Conservation (phyloP, 2,113 vertebrate genomes). For the Acanthisitta chloris region DNA sequence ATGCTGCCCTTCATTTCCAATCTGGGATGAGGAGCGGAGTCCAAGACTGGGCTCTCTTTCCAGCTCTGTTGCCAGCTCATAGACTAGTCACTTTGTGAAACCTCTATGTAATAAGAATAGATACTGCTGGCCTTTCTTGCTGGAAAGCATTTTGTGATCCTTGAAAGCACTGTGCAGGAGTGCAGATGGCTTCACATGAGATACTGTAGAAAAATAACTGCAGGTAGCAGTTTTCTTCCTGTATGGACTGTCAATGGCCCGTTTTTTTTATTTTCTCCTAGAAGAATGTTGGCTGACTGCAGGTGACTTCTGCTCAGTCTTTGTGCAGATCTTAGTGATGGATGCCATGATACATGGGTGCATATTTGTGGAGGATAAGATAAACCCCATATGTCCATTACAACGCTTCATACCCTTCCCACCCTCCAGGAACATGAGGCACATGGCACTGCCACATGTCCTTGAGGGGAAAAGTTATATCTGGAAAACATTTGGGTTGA, state of each 20-base stretch:
- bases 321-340: neutral
- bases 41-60: neutral
- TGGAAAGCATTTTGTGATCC: neutral
- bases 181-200: neutral
- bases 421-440: neutral
- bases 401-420: neutral
- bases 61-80: neutral
- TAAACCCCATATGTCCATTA: neutral
- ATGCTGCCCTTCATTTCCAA: neutral
- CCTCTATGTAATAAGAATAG: neutral
- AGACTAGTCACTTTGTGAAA: neutral
- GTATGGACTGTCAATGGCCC: neutral
- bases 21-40: neutral
- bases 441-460: neutral
- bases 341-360: neutral
- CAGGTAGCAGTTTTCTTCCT: neutral
- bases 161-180: neutral
- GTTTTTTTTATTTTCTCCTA: neutral
- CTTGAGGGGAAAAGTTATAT: neutral
- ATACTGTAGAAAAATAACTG: neutral
- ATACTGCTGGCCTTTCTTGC: neutral
- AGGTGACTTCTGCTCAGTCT: neutral
- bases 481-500: conserved; percentile 30
- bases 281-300: neutral
- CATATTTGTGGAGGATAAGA: neutral